These are phyloP conservation scores for Elachura formosa DNA, from an alignment of 2,113 vertebrate genomes.

Conservation along the genomic window DNA sequence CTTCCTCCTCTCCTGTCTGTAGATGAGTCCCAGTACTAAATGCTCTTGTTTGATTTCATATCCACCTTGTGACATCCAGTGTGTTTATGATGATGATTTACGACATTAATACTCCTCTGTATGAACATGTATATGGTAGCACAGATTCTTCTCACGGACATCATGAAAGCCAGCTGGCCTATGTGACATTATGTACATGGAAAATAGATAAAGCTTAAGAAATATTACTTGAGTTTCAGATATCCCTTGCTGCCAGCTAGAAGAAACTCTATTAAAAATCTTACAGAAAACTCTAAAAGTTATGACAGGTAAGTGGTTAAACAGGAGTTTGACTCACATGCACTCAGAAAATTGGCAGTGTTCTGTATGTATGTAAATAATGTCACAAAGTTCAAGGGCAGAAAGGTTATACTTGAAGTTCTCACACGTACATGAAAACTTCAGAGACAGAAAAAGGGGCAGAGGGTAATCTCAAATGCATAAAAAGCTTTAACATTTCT, in stretches of 20 bases:
- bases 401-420: not conserved
- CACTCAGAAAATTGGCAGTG: not conserved
- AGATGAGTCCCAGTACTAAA: not conserved
- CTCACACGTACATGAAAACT: not conserved
- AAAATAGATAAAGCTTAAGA: not conserved
- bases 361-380: not conserved
- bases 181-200: not conserved
- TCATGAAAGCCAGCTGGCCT: not conserved
- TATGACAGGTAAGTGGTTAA: not conserved
- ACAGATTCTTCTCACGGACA: not conserved
- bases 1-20: not conserved
- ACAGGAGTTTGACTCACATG: not conserved
- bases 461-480: not conserved
- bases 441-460: not conserved
- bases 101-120: not conserved
- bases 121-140: not conserved
- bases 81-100: not conserved
- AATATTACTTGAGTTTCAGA: not conserved
- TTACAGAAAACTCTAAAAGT: not conserved
- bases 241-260: not conserved
- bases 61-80: not conserved
- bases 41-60: not conserved
- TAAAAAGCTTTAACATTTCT: not conserved
- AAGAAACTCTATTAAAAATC: not conserved
- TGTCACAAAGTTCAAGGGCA: not conserved